Evolutionary conservation across 2,888 invertebrate species (phyloP), one percentile per base, ranked within the genome.

Genomic region (Neuroscelio doddi): DNA sequence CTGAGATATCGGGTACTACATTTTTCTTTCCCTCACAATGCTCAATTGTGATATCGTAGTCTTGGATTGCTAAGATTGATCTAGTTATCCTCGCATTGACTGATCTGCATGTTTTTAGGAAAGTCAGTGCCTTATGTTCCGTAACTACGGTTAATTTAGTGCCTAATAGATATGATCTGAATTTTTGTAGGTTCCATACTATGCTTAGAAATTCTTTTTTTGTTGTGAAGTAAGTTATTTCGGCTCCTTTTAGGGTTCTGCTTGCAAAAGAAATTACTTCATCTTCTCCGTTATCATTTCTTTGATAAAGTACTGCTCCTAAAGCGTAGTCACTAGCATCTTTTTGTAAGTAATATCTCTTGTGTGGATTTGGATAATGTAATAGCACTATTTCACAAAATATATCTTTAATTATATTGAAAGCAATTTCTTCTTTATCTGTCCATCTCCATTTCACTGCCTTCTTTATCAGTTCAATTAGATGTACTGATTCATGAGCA

Each of bases 81-180:
- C 81, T 38, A 1, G 69, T 72, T 0, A 80, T 21, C 8, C 78
- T 50, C 2, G 68, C 56, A 27, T 59, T 70, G 2, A 70, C 39
- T 1, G 80, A 38, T 30, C 70, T 64, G 44, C 79, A 78, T 0
- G 50, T 61, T 26, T 58, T 53, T 14, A 80, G 15, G 44, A 79
- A 80, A 0, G 64, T 69, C 0, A 80, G 36, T 0, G 75, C 66
- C 29, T 71, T 71, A 46, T 78, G 77, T 34, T 80, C 79, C 0
- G 75, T 77, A n/a, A 63, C 42, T 1, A 79, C 64, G 0, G 62
- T 57, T 0, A 78, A 51, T 10, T 55, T 10, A 0, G 53, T 44
- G 0, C 76, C 77, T 5, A 70, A 14, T 16, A 58, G 1, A 16
- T 42, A 59, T 7, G 58, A 38, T 2, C 47, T 32, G 16, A 63